A percentile compares a stretch with the other conserved stretches of the same genome.
These are phyloP conservation scores for Lydus trimaculatus DNA, from an alignment of 2,888 invertebrate species.

Conservation along the genomic window DNA sequence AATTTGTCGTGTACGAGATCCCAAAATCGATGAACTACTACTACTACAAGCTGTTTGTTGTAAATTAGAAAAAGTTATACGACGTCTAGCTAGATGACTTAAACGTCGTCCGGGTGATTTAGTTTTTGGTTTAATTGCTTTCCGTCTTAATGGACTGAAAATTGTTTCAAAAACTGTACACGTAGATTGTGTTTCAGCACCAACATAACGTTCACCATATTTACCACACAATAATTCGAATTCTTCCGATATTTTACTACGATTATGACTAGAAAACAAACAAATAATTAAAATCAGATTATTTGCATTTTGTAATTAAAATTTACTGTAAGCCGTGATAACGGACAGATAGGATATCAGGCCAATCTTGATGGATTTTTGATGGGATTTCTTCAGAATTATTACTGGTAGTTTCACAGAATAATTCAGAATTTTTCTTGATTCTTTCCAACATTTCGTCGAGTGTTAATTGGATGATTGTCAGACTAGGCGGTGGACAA, in stretches of 20 bases:
- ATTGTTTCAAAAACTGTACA: slow-evolving; percentile 68
- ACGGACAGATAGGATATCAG: slow-evolving; percentile 68
- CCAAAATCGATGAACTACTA: slow-evolving; percentile 56
- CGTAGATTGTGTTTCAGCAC: slow-evolving; percentile 76
- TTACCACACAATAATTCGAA: slow-evolving; percentile 72
- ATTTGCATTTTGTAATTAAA: slow-evolving; percentile 22
- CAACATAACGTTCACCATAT: slow-evolving; percentile 75
- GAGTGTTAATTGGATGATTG: slow-evolving; percentile 71
- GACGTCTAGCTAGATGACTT: slow-evolving; percentile 77
- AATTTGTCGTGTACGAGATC: slow-evolving; percentile 64
- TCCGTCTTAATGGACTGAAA: slow-evolving; percentile 68
- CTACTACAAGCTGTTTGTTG: slow-evolving; percentile 49
- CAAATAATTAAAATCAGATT: no score
- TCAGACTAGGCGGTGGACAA: slow-evolving; percentile 78
- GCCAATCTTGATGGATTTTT: slow-evolving; percentile 65
- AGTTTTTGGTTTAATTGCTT: slow-evolving; percentile 61
- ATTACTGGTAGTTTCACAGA: slow-evolving; percentile 32
- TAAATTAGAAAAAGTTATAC: slow-evolving; percentile 76
- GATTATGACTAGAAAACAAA: slow-evolving; percentile 70
- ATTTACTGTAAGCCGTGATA: slow-evolving; percentile 77
- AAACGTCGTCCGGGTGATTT: slow-evolving; percentile 79
- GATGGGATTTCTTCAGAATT: slow-evolving; percentile 24
- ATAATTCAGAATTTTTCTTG: slow-evolving; percentile 48
- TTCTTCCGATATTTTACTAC: slow-evolving; percentile 73
- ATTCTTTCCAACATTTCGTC: slow-evolving; percentile 67